Evolutionary conservation across 2,888 invertebrate genomes (phyloP).

Genomic region (Drosophila differens): DNA sequence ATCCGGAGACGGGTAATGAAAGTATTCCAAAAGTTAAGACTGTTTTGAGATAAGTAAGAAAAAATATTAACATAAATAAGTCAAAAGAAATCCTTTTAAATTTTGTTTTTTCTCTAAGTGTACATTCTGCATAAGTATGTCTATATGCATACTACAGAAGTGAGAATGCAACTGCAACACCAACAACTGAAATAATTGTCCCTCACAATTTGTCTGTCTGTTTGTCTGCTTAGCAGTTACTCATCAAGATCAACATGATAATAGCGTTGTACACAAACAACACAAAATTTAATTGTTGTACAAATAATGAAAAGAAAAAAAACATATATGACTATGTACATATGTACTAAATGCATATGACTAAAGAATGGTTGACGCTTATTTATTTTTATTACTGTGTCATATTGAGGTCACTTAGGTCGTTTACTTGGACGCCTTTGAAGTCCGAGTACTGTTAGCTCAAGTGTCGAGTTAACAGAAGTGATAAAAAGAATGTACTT

Average conservation of each 20-base stretch:
- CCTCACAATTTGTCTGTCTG: constrained; percentile 64
- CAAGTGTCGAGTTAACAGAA: constrained; percentile 26
- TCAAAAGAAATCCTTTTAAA: neutral
- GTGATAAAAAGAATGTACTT: constrained; percentile 25
- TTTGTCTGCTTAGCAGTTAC: constrained; percentile 55
- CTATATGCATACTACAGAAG: constrained; percentile 3
- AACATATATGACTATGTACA: neutral
- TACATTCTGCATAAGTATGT: neutral
- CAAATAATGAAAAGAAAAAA: constrained; percentile 57
- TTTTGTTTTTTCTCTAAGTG: constrained; percentile 11
- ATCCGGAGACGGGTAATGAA: neutral
- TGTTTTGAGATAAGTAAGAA: neutral
- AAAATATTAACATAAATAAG: no score
- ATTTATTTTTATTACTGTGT: constrained; percentile 61
- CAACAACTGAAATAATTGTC: constrained; percentile 40
- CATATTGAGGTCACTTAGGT: constrained; percentile 46
- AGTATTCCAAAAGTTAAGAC: neutral
- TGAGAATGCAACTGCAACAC: constrained; percentile 11
- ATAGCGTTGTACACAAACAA: constrained; percentile 34
- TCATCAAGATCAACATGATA: constrained; percentile 58
- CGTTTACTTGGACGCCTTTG: constrained; percentile 29
- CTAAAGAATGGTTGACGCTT: constrained; percentile 37
- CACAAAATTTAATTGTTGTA: constrained; percentile 68
- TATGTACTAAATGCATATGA: neutral
- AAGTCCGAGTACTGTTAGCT: constrained; percentile 30